Evolutionary conservation across 1,140 invertebrate species (phyloP).

Genomic region (Atta colombica): DNA sequence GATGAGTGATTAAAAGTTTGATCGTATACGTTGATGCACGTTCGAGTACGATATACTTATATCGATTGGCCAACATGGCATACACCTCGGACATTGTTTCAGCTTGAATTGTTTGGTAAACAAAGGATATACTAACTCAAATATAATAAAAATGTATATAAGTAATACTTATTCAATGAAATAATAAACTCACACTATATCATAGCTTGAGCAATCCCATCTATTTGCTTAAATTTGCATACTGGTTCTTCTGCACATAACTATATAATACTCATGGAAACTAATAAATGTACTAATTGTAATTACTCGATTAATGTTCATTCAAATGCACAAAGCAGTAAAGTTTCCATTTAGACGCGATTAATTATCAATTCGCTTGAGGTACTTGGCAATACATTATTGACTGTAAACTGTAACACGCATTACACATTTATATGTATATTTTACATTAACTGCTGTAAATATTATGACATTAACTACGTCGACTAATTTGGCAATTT

Average conservation of each 20-base stretch:
- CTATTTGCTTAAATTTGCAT: background rate
- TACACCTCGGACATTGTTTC: background rate
- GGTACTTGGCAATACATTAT: slow-evolving; percentile 5
- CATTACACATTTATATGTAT: background rate
- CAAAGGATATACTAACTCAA: background rate
- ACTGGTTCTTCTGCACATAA: background rate
- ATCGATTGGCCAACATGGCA: background rate
- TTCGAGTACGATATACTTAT: background rate
- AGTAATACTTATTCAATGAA: background rate
- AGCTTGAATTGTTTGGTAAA: background rate
- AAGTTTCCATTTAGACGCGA: slow-evolving; percentile 9
- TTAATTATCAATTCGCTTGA: slow-evolving; percentile 46
- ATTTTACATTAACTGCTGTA: background rate
- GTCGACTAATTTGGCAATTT: slow-evolving; percentile 11
- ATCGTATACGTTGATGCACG: background rate
- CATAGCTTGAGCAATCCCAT: background rate
- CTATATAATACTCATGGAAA: background rate
- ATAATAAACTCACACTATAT: background rate
- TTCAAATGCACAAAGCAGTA: slow-evolving; percentile 28
- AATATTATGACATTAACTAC: background rate
- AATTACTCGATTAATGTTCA: slow-evolving; percentile 22
- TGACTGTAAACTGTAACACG: background rate
- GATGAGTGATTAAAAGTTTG: slow-evolving; percentile 8
- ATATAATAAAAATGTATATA: slow-evolving; percentile 2
- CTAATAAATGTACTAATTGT: slow-evolving; percentile 30